Evolutionary conservation across 2,888 invertebrate species (phyloP), one percentile per base, ranked within the genome.

Genomic region (Proisotoma minuta): DNA sequence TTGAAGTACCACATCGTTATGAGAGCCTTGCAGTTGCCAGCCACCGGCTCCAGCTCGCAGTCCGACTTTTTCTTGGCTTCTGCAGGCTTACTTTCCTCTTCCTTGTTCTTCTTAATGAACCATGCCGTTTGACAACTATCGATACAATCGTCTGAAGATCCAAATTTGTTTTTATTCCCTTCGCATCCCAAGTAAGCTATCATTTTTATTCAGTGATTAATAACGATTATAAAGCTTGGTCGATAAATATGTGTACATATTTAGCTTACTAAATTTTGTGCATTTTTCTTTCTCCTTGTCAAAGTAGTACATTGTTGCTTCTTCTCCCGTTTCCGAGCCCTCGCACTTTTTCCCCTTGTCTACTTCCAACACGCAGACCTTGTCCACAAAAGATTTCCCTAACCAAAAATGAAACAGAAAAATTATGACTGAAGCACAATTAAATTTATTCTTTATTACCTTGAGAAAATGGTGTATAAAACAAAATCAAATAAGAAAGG

Each of bases 51-150:
- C 3, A 52, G 47, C 12, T 8, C 1, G 23, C 62, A 62, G 23
- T 57, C 57, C 3, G 47, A 20, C 18, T 47, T 60, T 3, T 22
- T 8, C 18, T 24, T 20, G 12, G n/a, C 5, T 49, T 24, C 26
- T 18, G 40, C 20, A 43, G 24, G 5, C 24, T 29, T 15, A 23
- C 3, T 15, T 18, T 23, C 40, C 23, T 49, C 26, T 52, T 51
- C 34, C 28, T 43, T 49, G 47, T 57, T 58, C 24, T 26, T 43
- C 24, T 50, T 56, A 15, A 57, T 18, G 2, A 29, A 18, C 57
- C 57, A 62, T 12, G 62, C 43, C 2, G 53, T 58, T 47, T 62
- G 62, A 18, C 62, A 62, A 2, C 47, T 28, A 40, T 62, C 62
- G 5, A 62, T 52, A 18, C 62, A 62, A 4, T 62, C 57, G 12